These are phyloP conservation scores for Drepana falcataria DNA, from an alignment of 2,888 invertebrate genomes.

Conservation along the genomic window DNA sequence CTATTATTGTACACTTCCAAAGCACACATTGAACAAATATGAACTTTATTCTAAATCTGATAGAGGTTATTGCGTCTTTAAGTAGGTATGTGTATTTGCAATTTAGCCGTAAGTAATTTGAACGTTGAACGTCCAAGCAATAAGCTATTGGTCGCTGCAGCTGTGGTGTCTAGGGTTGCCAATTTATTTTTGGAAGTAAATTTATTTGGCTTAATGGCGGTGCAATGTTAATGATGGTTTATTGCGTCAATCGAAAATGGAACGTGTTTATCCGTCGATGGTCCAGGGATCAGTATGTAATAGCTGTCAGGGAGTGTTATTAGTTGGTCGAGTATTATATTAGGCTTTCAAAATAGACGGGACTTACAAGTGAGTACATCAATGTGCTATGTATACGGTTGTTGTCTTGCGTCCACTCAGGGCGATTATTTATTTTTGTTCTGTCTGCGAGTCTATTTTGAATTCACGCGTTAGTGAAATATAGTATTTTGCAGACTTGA, in stretches of 20 bases:
- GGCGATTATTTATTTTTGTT: too few species aligned
- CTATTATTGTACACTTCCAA: conserved; percentile 23
- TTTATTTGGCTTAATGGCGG: conserved; percentile 60
- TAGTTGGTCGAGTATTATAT: neutral
- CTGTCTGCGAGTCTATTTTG: too few species aligned
- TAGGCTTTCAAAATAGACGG: neutral
- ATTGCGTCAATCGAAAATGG: conserved; percentile 51
- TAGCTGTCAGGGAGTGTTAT: neutral
- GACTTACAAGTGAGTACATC: neutral
- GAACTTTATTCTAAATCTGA: conserved; percentile 6
- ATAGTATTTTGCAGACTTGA: too few species aligned
- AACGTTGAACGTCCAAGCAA: conserved; percentile 57
- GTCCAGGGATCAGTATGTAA: conserved; percentile 11
- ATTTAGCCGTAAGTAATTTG: conserved; percentile 47
- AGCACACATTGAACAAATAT: neutral
- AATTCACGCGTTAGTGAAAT: too few species aligned
- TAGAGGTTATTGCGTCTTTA: conserved; percentile 8
- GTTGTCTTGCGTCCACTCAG: too few species aligned
- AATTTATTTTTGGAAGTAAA: conserved; percentile 66
- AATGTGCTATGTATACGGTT: neutral
- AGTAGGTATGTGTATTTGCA: conserved; percentile 20
- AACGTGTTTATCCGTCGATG: conserved; percentile 23
- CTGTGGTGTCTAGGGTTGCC: conserved; percentile 67
- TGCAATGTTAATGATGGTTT: conserved; percentile 48
- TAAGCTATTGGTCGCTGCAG: conserved; percentile 68